Evolutionary conservation across 2,888 invertebrate species (phyloP), one percentile per base, ranked within the genome.

Genomic region (Trichogramma evanescens): DNA sequence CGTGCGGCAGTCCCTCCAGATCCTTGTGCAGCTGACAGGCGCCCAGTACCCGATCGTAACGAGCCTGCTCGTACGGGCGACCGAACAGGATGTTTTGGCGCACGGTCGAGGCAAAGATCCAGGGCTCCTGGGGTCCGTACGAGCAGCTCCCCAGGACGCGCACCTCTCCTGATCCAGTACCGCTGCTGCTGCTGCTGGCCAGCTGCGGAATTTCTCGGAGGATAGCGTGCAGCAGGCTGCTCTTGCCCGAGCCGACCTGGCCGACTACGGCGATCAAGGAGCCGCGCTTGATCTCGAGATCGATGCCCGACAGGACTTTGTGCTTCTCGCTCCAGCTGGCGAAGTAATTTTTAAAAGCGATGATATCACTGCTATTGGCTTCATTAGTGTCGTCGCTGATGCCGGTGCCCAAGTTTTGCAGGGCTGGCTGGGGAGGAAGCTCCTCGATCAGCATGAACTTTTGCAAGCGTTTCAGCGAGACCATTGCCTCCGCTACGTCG

Each of bases 41-140:
- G 68, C 81, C 79, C 4, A 87, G 82, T 0, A 86, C 85, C 46
- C 77, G 74, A 44, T 78, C 74, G 68, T 79, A 79, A 41, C 68
- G 69, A 45, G 60, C 56, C 48, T 71, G 66, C 40, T 74, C 67
- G 61, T 71, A 72, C 4, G 66, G 60, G 52, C 72, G 69, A 0
- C 77, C 78, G 50, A 78, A 78, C 4, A 78, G 59, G 50, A 78
- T 83, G 71, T 88, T 88, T 65, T 86, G 84, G 54, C 82, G 75
- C 4, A 87, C 78, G 69, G 86, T 80, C 70, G 87, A 86, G 0
- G 86, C 84, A 69, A 89, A 89, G 5, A 89, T 80, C 93, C 93
- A 95, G 1, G 93, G 87, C 68, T 92, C 87, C 71, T 93, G 92
- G 39, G 89, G 83, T 0, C 89, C 88, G 71, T 93, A 94, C 39